Evolutionary conservation across 2,797 vertebrate species (phyloP).

Genomic region (Lepilemur septentrionalis): DNA sequence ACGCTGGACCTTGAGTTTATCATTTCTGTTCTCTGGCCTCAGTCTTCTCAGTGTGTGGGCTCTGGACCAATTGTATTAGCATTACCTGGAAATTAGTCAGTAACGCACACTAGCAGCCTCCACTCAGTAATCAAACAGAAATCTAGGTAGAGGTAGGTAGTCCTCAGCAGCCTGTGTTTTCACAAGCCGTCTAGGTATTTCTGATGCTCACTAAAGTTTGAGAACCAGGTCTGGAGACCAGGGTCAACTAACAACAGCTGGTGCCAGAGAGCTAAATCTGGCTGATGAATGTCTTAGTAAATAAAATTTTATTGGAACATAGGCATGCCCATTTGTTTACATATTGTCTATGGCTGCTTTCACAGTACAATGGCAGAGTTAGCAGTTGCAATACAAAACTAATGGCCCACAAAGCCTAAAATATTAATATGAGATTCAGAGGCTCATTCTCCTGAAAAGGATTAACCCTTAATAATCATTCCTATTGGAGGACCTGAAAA

Average conservation of each 20-base stretch:
- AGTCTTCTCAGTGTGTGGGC: neutral
- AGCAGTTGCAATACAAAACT: neutral
- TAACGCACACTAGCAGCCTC: neutral
- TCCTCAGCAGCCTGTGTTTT: neutral
- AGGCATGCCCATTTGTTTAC: neutral
- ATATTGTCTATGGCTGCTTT: neutral
- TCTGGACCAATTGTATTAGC: neutral
- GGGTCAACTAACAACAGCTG: neutral
- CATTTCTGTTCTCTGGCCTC: neutral
- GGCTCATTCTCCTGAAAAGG: neutral
- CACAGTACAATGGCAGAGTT: rapidly evolving
- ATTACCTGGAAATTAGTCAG: neutral
- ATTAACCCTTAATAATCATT: neutral
- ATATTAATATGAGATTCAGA: neutral
- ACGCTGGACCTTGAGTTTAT: neutral
- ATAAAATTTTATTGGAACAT: neutral
- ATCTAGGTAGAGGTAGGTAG: neutral
- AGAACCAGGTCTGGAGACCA: neutral
- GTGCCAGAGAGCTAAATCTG: neutral
- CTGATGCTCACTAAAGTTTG: neutral
- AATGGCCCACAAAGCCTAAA: neutral
- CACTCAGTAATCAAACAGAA: neutral
- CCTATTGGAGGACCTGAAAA: neutral
- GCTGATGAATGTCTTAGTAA: neutral
- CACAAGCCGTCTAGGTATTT: neutral